These are phyloP conservation scores for Gymnarchus niloticus DNA, from an alignment of 2,113 vertebrate genomes.

Conservation along the genomic window DNA sequence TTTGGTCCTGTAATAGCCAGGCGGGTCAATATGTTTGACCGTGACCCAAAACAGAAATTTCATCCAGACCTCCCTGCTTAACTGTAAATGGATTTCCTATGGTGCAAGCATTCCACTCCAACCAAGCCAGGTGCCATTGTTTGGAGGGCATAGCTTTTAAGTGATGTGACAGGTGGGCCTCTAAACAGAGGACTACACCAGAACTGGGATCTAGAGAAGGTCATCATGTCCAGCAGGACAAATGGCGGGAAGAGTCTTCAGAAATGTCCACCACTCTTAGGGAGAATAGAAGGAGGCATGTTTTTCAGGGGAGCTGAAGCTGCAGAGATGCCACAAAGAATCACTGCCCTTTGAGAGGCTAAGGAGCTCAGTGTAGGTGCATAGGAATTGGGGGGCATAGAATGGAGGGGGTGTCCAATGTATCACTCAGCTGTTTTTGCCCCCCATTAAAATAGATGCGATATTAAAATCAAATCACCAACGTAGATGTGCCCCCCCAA, in stretches of 20 bases:
- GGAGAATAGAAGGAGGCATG: background rate
- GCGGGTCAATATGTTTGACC: constrained; percentile 33
- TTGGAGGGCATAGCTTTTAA: constrained; percentile 25
- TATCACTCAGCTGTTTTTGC: too few relatives aligned
- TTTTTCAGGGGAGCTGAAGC: background rate
- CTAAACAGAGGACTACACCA: too few relatives aligned
- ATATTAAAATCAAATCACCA: too few relatives aligned
- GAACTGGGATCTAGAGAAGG: background rate
- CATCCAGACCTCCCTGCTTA: constrained; percentile 28
- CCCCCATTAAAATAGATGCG: too few relatives aligned
- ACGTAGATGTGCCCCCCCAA: too few relatives aligned
- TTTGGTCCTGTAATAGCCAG: background rate
- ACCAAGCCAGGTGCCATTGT: background rate
- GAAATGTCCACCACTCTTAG: background rate
- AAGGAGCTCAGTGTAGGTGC: background rate
- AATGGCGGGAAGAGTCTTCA: background rate
- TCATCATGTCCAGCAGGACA: background rate
- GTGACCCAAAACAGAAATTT: constrained; percentile 33
- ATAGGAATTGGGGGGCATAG: background rate
- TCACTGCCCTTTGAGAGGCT: background rate
- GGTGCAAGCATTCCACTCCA: constrained; percentile 6
- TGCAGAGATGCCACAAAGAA: background rate
- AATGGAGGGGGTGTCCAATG: background rate
- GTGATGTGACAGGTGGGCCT: too few relatives aligned
- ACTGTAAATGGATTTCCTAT: constrained; percentile 27